Conservation (phyloP, 2,888 invertebrate genomes). For the Aethes cnicana region DNA sequence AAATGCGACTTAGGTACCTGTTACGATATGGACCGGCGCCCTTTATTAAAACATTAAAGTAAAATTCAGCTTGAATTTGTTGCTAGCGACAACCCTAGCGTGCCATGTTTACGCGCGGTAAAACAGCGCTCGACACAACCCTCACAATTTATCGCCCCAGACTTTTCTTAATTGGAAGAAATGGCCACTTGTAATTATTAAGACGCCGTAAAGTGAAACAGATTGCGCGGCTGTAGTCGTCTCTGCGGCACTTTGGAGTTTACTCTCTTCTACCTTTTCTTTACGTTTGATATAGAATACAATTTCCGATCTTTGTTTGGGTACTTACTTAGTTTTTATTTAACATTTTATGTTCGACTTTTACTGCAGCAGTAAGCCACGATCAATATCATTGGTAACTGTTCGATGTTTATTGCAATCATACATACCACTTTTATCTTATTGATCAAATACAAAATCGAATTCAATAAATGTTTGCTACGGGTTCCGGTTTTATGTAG, state of each 20-base stretch:
- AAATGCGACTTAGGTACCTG: conserved; percentile 61
- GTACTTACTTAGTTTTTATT: conserved; percentile 9
- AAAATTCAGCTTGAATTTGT: conserved; percentile 47
- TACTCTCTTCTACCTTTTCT: conserved; percentile 55
- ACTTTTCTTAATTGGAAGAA: conserved; percentile 82
- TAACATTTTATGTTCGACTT: conserved; percentile 1
- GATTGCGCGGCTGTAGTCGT: conserved; percentile 75
- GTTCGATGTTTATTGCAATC: too few relatives aligned
- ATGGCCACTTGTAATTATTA: conserved; percentile 83
- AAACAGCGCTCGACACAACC: conserved; percentile 67
- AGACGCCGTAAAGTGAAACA: conserved; percentile 82
- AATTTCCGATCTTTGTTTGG: conserved; percentile 23
- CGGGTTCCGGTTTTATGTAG: conserved; percentile 20
- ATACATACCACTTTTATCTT: conserved; percentile 8
- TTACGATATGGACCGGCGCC: conserved; percentile 57
- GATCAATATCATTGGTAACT: too few relatives aligned
- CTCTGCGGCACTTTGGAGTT: conserved; percentile 45
- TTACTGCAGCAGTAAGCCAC: too few relatives aligned
- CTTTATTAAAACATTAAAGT: conserved; percentile 69
- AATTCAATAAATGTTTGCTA: conserved; percentile 14
- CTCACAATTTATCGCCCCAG: conserved; percentile 79
- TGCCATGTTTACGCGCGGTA: conserved; percentile 69
- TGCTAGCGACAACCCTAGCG: conserved; percentile 60
- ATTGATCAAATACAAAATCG: conserved; percentile 17
- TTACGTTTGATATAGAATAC: conserved; percentile 27